Base-by-base conservation (phyloP, 2,797 vertebrate genomes). In the Argya squamiceps region DNA sequence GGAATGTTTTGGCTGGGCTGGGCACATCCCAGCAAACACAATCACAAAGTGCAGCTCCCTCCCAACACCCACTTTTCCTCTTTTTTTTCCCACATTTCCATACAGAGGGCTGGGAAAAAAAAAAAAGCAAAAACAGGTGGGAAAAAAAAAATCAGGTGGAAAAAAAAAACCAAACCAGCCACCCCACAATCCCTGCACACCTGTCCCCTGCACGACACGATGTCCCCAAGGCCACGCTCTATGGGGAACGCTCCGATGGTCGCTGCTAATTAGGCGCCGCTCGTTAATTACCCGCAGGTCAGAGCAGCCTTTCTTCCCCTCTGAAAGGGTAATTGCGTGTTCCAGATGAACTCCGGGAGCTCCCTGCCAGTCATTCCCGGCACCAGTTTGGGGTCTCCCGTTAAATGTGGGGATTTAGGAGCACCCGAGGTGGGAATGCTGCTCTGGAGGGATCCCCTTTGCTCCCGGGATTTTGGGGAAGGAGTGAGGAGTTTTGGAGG, bases 281-380 rank as follows among this genome's bases (percentile, higher is more conserved):
- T 84, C 32, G 2, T 74, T 93, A 88, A 92, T 94, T 86, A 88
- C 84, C 89, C 18, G 1, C 77, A 15, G 93, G 92, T 89, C 93
- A 12, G 36, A 43, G 82, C 52, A 32, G 81, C 11, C 8, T 12
- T 44, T 67, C 83, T 62, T 37, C 32, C 84, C 30, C 0, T 63
- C 52, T 19, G 87, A 79, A 93, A 91, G 75, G 21, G 67, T 55
- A 86, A 82, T 90, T 90, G 52, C 15, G 0, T 23, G 78, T 44
- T 84, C 53, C 67, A 69, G 34, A n/a, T 23, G 75, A 92, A 37
- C 80, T 75, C 94, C 2, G 1, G 71, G 76, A 77, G 49, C 74
- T 32, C 65, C 67, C 70, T 7, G 58, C 20, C 14, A 59, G 84
- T 36, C 69, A 23, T 29, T 58, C 70, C 55, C 11, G 26, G 70